Evolutionary conservation across 2,113 vertebrate species (phyloP), one percentile per base, ranked within the genome.

Genomic region (Colinus virginianus): DNA sequence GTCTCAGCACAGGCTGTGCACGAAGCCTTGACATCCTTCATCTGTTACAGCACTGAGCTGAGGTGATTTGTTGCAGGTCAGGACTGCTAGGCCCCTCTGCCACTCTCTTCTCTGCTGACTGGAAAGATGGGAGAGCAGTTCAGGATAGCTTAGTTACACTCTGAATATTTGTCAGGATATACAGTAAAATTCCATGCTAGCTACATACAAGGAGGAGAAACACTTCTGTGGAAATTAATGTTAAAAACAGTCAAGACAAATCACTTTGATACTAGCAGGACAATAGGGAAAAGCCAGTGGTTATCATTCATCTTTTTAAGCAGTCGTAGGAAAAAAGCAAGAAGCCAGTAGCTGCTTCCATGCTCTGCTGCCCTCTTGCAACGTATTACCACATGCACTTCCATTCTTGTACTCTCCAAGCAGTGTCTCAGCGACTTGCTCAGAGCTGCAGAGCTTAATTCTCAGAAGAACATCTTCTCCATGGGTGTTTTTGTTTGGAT

Each of bases 131-230:
- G 45, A 87, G 28, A 45, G 78, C 61, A 88, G 4, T 40, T 59
- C 0, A 0, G 9, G n/a, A 13, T 21, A 45, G 10, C 12, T 66
- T 69, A 64, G 45, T 79, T 70, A 55, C 21, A 32, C 14, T 12
- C 45, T 55, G 28, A 49, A 32, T 9, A 28, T 84, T 59, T 34
- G 34, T 46, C 30, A 51, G 40, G 26, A 20, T 13, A 2, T 16
- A 6, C 0, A 1, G 17, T 40, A 32, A 46, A 80, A 62, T n/a
- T 28, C 61, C 0, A 1, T 7, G 81, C 43, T 43, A 63, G 48
- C 25, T 22, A 5, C 48, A 76, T 58, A 58, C 1, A 10, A 49
- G 53, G 61, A 23, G 32, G 74, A 63, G 19, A 32, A 74, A 49
- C 0, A 1, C 26, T 56, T 85, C 30, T 72, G 66, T 36, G 34